These are phyloP conservation scores for Agriopis aurantiaria DNA, from an alignment of 2,888 invertebrate genomes.

Conservation along the genomic window DNA sequence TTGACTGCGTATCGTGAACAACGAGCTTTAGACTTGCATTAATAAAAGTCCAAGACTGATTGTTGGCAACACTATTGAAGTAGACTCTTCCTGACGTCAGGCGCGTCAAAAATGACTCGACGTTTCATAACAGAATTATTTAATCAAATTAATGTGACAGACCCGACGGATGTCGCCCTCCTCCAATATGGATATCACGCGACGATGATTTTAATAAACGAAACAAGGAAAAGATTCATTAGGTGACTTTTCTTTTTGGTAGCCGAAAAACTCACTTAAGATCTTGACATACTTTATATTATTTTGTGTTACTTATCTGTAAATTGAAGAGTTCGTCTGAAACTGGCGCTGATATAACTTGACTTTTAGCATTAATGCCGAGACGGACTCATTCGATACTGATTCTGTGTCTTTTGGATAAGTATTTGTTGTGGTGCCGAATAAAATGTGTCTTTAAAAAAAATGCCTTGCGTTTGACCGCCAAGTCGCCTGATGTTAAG, in stretches of 20 bases:
- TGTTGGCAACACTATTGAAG: neutral
- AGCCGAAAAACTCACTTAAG: neutral
- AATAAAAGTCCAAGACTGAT: neutral
- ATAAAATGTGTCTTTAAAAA: too few relatives aligned
- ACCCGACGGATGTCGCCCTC: conserved; percentile 50
- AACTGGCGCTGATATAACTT: too few relatives aligned
- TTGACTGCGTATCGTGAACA: too few relatives aligned
- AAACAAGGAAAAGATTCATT: conserved; percentile 34
- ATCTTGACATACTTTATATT: neutral
- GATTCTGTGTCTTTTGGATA: too few relatives aligned
- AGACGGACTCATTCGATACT: too few relatives aligned
- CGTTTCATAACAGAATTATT: conserved; percentile 45
- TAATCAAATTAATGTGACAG: conserved; percentile 68
- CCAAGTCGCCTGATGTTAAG: too few relatives aligned
- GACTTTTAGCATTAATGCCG: too few relatives aligned
- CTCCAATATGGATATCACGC: conserved; percentile 48
- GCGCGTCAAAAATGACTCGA: conserved; percentile 43
- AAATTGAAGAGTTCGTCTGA: too few relatives aligned
- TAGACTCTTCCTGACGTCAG: conserved; percentile 40
- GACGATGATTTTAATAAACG: conserved; percentile 44
- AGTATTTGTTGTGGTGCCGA: too few relatives aligned
- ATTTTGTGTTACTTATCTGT: too few relatives aligned
- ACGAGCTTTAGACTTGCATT: too few relatives aligned
- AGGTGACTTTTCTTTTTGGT: conserved; percentile 31
- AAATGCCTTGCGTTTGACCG: too few relatives aligned